Evolutionary conservation across 2,797 vertebrate species (phyloP).

Genomic region (Psittacula echo): DNA sequence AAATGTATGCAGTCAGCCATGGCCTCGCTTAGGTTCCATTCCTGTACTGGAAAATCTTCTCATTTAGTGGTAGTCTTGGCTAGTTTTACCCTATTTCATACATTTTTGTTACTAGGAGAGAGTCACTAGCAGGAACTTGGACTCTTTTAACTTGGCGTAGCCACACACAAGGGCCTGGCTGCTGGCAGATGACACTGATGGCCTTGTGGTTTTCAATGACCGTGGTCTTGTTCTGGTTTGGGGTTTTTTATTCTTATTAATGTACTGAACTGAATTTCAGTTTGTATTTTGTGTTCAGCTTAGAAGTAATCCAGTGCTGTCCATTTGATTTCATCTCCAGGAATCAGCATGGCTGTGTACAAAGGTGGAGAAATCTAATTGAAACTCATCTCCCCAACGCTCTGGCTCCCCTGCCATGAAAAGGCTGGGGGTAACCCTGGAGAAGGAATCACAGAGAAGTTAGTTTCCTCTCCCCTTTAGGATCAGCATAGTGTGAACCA

Average conservation of each 20-base stretch:
- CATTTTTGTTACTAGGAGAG: neutral
- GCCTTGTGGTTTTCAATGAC: conserved; percentile 28
- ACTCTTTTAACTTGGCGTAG: neutral
- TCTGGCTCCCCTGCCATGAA: neutral
- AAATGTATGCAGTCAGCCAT: neutral
- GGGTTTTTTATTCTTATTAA: conserved; percentile 14
- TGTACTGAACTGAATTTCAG: conserved; percentile 26
- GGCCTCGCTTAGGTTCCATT: neutral
- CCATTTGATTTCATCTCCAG: neutral
- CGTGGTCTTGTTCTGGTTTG: neutral
- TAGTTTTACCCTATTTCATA: neutral
- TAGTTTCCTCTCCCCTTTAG: neutral
- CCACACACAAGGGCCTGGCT: conserved; percentile 40
- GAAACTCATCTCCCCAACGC: neutral
- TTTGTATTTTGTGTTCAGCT: conserved; percentile 36
- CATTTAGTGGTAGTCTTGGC: neutral
- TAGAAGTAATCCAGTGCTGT: conserved; percentile 41
- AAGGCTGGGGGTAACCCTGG: neutral
- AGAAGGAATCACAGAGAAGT: neutral
- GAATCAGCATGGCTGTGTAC: neutral
- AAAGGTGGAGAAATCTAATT: neutral
- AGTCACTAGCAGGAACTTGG: conserved; percentile 48
- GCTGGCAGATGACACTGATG: conserved; percentile 54
- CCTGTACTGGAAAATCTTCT: conserved; percentile 16
- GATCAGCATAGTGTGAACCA: neutral